Conservation (phyloP, 2,113 vertebrate species). For the Paradisaea rubra region DNA sequence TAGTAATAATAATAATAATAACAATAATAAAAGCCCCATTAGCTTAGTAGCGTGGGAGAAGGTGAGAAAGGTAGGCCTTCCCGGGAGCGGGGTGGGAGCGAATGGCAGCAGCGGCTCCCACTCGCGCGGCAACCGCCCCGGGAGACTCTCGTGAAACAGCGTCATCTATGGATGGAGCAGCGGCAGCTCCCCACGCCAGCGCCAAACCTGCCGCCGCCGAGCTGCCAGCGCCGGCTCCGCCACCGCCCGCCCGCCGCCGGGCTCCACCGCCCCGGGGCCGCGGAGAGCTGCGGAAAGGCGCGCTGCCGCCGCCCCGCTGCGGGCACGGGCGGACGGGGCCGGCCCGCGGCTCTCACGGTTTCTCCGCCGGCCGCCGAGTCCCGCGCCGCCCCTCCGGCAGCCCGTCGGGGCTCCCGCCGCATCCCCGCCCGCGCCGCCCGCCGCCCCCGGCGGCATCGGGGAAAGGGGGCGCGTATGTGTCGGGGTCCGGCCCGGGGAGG, state of each 20-base stretch:
- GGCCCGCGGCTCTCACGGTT: not conserved
- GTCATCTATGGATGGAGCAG: constrained; percentile 64
- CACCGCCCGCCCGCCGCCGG: not conserved
- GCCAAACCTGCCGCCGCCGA: not conserved
- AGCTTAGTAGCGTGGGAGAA: not conserved
- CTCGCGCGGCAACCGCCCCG: not conserved
- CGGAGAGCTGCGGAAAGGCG: not conserved
- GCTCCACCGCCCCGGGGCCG: not conserved
- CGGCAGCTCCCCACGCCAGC: not conserved
- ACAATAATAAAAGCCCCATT: not conserved
- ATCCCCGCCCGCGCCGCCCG: not conserved
- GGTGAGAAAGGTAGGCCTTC: not conserved
- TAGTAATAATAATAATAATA: not conserved
- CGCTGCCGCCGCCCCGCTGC: not conserved
- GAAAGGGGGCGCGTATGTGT: not conserved
- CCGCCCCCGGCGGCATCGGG: not conserved
- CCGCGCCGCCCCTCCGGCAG: not conserved
- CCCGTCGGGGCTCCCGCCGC: not conserved
- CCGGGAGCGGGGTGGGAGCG: not conserved
- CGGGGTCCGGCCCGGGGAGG: not conserved
- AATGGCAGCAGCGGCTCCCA: not conserved
- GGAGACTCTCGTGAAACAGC: constrained; percentile 57
- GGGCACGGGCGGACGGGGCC: not conserved
- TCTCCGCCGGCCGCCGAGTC: not conserved
- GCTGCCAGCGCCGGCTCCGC: not conserved